phyloP scores from a whole-genome alignment of 2,888 invertebrate genomes.

The Electrophaes corylata region DNA sequence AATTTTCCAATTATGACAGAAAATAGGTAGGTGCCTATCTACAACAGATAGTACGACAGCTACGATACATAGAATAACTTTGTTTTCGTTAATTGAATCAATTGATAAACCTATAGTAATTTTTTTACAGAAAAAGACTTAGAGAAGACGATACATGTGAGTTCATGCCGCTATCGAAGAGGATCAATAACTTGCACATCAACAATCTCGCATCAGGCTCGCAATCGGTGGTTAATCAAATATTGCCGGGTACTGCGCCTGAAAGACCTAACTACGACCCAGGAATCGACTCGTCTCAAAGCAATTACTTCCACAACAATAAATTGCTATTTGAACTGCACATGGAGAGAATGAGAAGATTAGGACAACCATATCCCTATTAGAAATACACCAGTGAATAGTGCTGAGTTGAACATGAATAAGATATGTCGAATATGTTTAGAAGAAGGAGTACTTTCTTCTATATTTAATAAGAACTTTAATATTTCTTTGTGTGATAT shows the following conservation, averaged over 20 bases:
- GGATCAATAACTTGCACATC: slow-evolving; percentile 95
- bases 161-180: slow-evolving; percentile 94
- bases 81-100: background rate
- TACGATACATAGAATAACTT: no score
- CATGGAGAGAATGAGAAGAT: slow-evolving; percentile 90
- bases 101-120: background rate
- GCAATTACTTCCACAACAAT: slow-evolving; percentile 95
- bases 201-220: slow-evolving; percentile 65
- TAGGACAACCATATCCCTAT: slow-evolving; percentile 79
- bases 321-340: slow-evolving; percentile 94
- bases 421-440: slow-evolving; percentile 85
- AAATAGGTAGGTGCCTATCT: slow-evolving; percentile 75
- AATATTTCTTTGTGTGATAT: slow-evolving; percentile 84
- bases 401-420: slow-evolving; percentile 56
- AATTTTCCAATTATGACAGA: slow-evolving; percentile 67
- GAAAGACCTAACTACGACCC: slow-evolving; percentile 87
- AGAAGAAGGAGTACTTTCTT: slow-evolving; percentile 85
- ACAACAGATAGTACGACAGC: no score
- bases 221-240: slow-evolving; percentile 64
- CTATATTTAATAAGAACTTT: slow-evolving; percentile 85
- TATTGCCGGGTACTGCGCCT: slow-evolving; percentile 5
- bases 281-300: slow-evolving; percentile 89
- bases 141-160: slow-evolving; percentile 91
- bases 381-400: slow-evolving; percentile 38
- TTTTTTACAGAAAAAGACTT: slow-evolving; percentile 88